A percentile compares a stretch with the other conserved stretches of the same genome.
Conservation (phyloP, 2,113 vertebrate species). For the Cyphomyrus discorhynchus region DNA sequence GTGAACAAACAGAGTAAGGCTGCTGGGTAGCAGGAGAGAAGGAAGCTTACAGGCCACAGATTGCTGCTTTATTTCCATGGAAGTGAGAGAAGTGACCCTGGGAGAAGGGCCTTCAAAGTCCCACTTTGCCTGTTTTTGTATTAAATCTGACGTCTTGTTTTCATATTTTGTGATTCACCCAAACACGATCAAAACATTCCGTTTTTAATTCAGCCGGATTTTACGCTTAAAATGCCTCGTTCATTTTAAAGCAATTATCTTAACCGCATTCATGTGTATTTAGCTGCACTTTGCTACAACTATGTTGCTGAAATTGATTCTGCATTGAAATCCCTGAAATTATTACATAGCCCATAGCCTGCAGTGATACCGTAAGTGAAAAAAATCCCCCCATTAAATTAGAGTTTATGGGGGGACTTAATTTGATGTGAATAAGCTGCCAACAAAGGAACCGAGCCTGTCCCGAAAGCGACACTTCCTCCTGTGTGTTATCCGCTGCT, state of each 20-base stretch:
- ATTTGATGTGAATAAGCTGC: background rate
- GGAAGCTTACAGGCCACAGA: background rate
- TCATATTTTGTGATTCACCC: background rate
- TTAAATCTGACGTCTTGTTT: background rate
- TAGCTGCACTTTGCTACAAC: background rate
- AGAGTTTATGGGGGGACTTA: background rate
- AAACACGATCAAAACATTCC: background rate
- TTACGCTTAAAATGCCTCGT: background rate
- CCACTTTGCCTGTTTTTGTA: background rate
- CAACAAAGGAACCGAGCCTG: background rate
- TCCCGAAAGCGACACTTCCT: conserved; percentile 6
- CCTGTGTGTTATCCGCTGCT: background rate
- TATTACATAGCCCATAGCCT: background rate
- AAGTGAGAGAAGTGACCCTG: background rate
- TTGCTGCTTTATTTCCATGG: background rate
- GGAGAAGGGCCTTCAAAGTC: background rate
- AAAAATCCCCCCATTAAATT: background rate
- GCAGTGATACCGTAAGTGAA: background rate
- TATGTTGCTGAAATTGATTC: background rate
- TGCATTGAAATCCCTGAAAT: background rate
- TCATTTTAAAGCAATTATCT: background rate
- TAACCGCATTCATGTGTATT: background rate
- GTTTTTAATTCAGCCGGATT: background rate
- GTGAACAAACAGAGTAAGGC: background rate
- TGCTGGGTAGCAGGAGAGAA: background rate